Percentiles rank a stretch among this genome's conserved stretches.
These are phyloP conservation scores for Drosophila fungiperda DNA, from an alignment of 2,888 invertebrate genomes.

Conservation along the genomic window DNA sequence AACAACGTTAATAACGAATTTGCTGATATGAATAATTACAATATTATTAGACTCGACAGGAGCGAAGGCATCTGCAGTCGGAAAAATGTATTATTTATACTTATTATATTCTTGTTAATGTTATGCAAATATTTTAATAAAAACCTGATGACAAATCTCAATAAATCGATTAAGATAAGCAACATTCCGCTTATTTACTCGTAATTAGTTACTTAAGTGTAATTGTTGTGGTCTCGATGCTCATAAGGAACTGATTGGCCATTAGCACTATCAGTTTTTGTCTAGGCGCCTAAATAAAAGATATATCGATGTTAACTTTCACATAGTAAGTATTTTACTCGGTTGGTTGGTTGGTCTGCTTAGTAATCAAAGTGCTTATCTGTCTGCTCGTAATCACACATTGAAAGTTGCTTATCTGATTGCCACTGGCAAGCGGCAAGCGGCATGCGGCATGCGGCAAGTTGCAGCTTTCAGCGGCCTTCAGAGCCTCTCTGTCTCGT, in stretches of 20 bases:
- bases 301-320: constrained; percentile 42
- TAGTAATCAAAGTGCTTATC: constrained; percentile 56
- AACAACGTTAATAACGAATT: not conserved
- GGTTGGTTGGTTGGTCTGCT: constrained; percentile 29
- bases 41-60: not conserved
- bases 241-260: constrained; percentile 44
- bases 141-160: not conserved
- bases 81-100: not conserved
- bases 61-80: not conserved
- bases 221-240: constrained; percentile 2
- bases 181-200: not conserved
- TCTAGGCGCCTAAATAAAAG: constrained; percentile 41
- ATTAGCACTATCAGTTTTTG: constrained; percentile 32
- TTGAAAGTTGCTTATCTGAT: constrained; percentile 56
- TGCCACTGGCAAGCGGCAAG: constrained; percentile 12
- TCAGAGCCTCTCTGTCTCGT: constrained; percentile 1
- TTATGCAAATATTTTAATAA: not conserved
- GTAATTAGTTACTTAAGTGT: not conserved
- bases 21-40: not conserved
- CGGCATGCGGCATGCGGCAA: constrained; percentile 15
- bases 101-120: not conserved
- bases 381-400: constrained; percentile 55
- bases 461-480: constrained; percentile 33
- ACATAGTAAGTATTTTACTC: constrained; percentile 21
- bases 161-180: not conserved